A percentile compares a stretch with the other conserved stretches of the same genome.
phyloP scores from a whole-genome alignment of 92 coral and sea anemone genomes.

The Epizoanthus fatuus region DNA sequence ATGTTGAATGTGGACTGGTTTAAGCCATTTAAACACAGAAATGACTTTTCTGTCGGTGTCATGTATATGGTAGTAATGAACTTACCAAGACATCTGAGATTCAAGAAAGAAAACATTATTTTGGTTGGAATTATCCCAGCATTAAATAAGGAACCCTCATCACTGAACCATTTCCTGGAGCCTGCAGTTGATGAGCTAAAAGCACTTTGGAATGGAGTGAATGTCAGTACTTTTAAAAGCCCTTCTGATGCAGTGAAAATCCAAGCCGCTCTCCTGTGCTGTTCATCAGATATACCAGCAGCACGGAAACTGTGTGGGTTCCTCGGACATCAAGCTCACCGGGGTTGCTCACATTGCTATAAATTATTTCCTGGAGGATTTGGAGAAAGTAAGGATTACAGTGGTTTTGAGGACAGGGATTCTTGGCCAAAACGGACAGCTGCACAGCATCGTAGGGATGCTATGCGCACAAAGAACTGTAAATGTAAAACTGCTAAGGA shows the following conservation, averaged over 20 bases:
- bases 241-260: slow-evolving; percentile 42
- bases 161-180: slow-evolving; percentile 58
- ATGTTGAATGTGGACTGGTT: slow-evolving; percentile 60
- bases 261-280: slow-evolving; percentile 51
- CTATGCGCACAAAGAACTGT: slow-evolving; percentile 42
- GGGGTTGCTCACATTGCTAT: slow-evolving; percentile 71
- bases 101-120: slow-evolving; percentile 50
- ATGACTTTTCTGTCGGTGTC: slow-evolving; percentile 59
- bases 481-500: neutral
- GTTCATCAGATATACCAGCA: slow-evolving; percentile 65
- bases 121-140: slow-evolving; percentile 64
- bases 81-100: slow-evolving; percentile 49
- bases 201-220: slow-evolving; percentile 52
- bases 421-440: slow-evolving; percentile 61
- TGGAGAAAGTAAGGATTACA: slow-evolving; percentile 57
- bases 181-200: slow-evolving; percentile 41
- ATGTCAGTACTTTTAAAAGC: slow-evolving; percentile 35
- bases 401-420: slow-evolving; percentile 67
- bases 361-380: slow-evolving; percentile 67
- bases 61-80: slow-evolving; percentile 52
- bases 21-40: slow-evolving; percentile 55
- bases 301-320: slow-evolving; percentile 72
- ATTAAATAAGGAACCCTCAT: slow-evolving; percentile 40
- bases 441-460: slow-evolving; percentile 52
- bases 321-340: slow-evolving; percentile 62